Evolutionary conservation across 2,797 vertebrate genomes (phyloP).

Genomic region (Danio kyathit): DNA sequence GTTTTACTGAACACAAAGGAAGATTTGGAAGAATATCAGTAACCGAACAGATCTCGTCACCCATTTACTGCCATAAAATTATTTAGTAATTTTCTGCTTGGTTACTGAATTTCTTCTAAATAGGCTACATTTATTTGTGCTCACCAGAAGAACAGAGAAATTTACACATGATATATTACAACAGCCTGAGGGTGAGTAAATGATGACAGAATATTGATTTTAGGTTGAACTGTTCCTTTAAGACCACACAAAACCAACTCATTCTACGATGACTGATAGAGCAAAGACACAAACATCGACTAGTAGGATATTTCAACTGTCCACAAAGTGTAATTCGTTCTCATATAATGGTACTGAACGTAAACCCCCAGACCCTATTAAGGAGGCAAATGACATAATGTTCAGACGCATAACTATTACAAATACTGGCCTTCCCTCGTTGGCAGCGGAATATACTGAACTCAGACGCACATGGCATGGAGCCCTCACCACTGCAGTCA

Average conservation of each 20-base stretch:
- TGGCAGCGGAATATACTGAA: conserved; percentile 26
- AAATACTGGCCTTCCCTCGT: conserved; percentile 22
- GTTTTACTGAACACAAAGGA: too few relatives aligned
- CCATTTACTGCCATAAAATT: too few relatives aligned
- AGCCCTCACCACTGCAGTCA: conserved; percentile 41
- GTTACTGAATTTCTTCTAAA: too few relatives aligned
- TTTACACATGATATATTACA: too few relatives aligned
- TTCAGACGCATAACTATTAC: conserved; percentile 45
- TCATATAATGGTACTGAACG: conserved; percentile 35
- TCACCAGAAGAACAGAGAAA: too few relatives aligned
- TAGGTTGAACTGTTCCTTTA: conserved; percentile 6
- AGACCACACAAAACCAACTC: conserved; percentile 1
- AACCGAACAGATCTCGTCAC: too few relatives aligned
- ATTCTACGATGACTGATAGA: conserved; percentile 39
- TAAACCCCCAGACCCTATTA: conserved; percentile 56
- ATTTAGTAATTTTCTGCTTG: too few relatives aligned
- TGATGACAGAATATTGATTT: too few relatives aligned
- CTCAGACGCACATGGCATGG: conserved; percentile 12
- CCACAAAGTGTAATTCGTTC: conserved; percentile 47
- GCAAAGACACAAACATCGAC: conserved; percentile 34
- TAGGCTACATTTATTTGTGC: too few relatives aligned
- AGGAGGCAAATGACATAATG: conserved; percentile 57
- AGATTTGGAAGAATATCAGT: too few relatives aligned
- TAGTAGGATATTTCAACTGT: conserved; percentile 24
- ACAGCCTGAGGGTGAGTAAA: too few relatives aligned